Percentiles rank a stretch among this genome's conserved stretches.
Evolutionary conservation across 2,888 invertebrate species (phyloP).

Genomic region (Heliconius aoede): DNA sequence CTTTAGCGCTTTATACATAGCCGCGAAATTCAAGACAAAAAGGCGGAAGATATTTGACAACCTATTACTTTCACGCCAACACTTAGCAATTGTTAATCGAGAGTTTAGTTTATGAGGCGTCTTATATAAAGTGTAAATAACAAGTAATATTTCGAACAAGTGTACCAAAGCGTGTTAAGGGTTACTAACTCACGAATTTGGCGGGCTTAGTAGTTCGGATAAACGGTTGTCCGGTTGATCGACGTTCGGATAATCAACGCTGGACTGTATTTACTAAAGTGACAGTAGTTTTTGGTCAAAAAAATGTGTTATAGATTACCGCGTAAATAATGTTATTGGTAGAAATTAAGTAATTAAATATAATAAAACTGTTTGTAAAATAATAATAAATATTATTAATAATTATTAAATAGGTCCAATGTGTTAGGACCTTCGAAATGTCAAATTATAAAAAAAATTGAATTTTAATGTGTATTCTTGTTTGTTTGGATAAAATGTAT

Average conservation of each 20-base stretch:
- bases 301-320: neutral
- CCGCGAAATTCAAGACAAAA: too few species aligned
- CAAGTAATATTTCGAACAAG: too few species aligned
- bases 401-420: neutral
- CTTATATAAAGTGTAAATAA: too few species aligned
- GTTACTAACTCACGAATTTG: too few species aligned
- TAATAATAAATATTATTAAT: slow-evolving; percentile 4
- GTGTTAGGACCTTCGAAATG: neutral
- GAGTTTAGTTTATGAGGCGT: too few species aligned
- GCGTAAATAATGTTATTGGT: slow-evolving; percentile 17
- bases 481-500: slow-evolving; percentile 55
- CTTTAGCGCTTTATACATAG: too few species aligned
- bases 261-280: neutral
- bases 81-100: neutral
- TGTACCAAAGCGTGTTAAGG: too few species aligned
- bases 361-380: slow-evolving; percentile 7
- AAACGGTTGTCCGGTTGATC: too few species aligned
- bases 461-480: neutral
- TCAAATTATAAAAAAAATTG: neutral
- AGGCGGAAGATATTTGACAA: too few species aligned
- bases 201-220: too few species aligned
- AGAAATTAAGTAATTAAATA: slow-evolving; percentile 12
- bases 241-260: too few species aligned
- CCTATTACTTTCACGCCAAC: too few species aligned
- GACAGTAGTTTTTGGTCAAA: slow-evolving; percentile 9